Evolutionary conservation across 2,888 invertebrate species (phyloP), one percentile per base, ranked within the genome.

Genomic region (Andrena bicolor): DNA sequence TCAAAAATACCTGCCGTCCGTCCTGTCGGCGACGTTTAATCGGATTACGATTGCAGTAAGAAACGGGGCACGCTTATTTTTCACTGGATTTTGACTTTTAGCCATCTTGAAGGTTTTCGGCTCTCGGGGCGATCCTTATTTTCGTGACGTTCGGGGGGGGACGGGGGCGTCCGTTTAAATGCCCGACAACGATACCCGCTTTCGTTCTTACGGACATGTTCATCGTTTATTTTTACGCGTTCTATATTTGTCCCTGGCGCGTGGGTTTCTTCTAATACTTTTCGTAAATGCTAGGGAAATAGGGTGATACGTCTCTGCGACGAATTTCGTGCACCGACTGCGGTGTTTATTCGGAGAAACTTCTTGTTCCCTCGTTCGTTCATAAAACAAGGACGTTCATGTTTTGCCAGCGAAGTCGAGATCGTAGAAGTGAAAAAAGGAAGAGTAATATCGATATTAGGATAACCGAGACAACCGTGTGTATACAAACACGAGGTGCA

Each of bases 61-160:
- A 7, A 41, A 23, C n/a, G 13, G 16, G 41, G 6, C 3, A 28
- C n/a, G 2, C 23, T 61, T 49, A 63, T 28, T 76, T 65, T 76
- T 60, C 32, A 69, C 48, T 23, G 51, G 30, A 60, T 75, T 81
- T 84, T 65, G 8, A 20, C 28, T 76, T 84, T 73, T 77, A 51
- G 72, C 81, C 83, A 83, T 80, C 76, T 84, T 77, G 80, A 10
- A 63, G 71, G 63, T 74, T 71, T 80, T 83, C 23, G 20, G n/a
- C 28, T 4, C 23, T 10, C 5, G 2, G 20, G 28, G 30, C 20
- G 16, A 48, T 68, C 30, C 51, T 30, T 53, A 10, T 32, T 16
- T 32, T 41, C 20, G 3, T 28, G 3, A 20, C 20, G 2, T 13
- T 35, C 7, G 26, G 20, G 23, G 20, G 23, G 53, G 23, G 23